Conservation (phyloP, 2,113 vertebrate genomes). For the Laticauda colubrina region DNA sequence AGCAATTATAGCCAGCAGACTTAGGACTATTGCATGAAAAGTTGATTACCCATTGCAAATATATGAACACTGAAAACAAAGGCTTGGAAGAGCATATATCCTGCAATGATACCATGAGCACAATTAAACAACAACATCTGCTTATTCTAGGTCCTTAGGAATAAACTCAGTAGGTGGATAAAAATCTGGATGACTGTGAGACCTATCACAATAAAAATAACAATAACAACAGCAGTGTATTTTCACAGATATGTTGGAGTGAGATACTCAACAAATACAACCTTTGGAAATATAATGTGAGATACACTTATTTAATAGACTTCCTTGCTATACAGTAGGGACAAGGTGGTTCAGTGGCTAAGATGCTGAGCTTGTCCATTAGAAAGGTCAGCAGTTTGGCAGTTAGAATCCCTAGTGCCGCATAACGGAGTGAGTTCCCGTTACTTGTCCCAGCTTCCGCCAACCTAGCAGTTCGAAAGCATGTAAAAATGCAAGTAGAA, state of each 20-base stretch:
- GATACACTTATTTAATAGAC: not conserved
- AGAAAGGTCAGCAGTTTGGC: no score
- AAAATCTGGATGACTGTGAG: not conserved
- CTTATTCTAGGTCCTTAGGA: not conserved
- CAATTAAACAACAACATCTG: not conserved
- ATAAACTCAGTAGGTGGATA: not conserved
- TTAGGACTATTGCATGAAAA: no score
- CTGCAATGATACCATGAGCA: not conserved
- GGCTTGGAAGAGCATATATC: not conserved
- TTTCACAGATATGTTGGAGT: not conserved
- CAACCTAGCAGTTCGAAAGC: no score
- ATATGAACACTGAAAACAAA: not conserved
- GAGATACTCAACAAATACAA: not conserved
- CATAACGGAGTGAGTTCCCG: no score
- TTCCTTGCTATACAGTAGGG: not conserved
- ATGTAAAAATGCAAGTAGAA: no score
- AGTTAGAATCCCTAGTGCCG: no score
- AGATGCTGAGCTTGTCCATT: no score
- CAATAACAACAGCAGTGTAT: conserved; percentile 5
- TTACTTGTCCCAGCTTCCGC: no score
- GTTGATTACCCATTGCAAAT: not conserved
- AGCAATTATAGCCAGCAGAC: no score
- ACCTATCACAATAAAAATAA: not conserved
- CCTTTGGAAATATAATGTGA: not conserved
- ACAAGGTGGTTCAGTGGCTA: no score